phyloP scores from a whole-genome alignment of 2,113 vertebrate species.

The Proteles cristata region DNA sequence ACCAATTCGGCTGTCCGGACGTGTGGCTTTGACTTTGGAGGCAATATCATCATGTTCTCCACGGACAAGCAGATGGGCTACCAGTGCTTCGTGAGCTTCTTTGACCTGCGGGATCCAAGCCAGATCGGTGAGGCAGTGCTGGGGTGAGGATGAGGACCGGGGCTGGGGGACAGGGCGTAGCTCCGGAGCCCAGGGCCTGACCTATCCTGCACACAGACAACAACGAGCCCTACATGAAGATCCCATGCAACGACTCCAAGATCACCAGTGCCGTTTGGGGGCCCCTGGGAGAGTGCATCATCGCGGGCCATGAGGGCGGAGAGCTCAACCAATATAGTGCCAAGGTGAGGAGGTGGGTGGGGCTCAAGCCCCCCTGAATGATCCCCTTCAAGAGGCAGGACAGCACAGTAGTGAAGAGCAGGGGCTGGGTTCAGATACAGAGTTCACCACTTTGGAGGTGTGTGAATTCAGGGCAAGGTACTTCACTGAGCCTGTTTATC shows the following conservation, averaged over 20 bases:
- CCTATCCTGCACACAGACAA: slow-evolving; percentile 86
- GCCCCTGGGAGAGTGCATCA: slow-evolving; percentile 96
- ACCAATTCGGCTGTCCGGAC: slow-evolving; percentile 97
- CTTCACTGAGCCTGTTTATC: neutral
- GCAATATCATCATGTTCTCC: slow-evolving; percentile 99
- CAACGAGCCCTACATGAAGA: slow-evolving; percentile 95
- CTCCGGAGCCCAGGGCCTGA: neutral
- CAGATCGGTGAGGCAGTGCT: slow-evolving; percentile 90
- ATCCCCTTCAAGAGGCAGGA: neutral
- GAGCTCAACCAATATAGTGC: slow-evolving; percentile 97
- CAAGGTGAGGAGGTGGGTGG: slow-evolving; percentile 88
- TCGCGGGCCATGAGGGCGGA: slow-evolving; percentile 95
- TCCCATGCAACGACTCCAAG: slow-evolving; percentile 96
- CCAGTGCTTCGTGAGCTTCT: slow-evolving; percentile 97
- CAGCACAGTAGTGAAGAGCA: neutral
- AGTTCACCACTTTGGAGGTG: neutral
- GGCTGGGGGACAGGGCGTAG: neutral
- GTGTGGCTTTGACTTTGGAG: slow-evolving; percentile 98
- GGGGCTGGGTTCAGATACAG: neutral
- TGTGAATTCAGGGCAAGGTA: neutral
- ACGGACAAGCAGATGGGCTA: slow-evolving; percentile 99
- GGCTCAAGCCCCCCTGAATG: neutral
- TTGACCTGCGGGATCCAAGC: slow-evolving; percentile 93
- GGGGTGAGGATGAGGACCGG: neutral
- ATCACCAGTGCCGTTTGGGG: slow-evolving; percentile 99